phyloP scores from a whole-genome alignment of 53 echinoderm and acorn worm genomes.

The Temnopleurus reevesii region DNA sequence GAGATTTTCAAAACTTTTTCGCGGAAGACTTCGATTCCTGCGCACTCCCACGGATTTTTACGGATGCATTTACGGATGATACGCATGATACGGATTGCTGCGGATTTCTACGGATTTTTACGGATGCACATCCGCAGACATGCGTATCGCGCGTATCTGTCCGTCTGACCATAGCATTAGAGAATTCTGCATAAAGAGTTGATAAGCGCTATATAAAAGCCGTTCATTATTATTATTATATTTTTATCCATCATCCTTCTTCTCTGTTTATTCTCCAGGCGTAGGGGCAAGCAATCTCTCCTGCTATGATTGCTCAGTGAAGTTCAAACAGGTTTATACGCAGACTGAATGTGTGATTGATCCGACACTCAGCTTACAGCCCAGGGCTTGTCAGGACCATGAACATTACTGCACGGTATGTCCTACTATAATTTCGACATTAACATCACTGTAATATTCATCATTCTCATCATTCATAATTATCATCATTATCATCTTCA shows the following conservation, averaged over 20 bases:
- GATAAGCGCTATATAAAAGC: too few species aligned
- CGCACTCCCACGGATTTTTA: too few species aligned
- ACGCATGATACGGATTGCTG: too few species aligned
- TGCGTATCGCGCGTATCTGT: too few species aligned
- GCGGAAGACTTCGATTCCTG: too few species aligned
- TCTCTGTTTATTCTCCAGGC: background rate
- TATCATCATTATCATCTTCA: conserved; percentile 18
- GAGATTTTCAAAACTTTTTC: too few species aligned
- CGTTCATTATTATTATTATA: background rate
- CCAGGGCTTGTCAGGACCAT: conserved; percentile 16
- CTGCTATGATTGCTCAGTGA: conserved; percentile 40
- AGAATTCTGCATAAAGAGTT: too few species aligned
- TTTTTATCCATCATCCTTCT: background rate
- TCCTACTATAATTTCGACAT: too few species aligned
- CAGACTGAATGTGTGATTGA: conserved; percentile 28
- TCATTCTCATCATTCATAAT: conserved; percentile 43
- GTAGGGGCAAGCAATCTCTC: conserved; percentile 4
- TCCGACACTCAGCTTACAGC: background rate
- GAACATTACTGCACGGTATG: conserved; percentile 35
- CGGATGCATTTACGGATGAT: too few species aligned
- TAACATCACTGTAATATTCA: conserved; percentile 1
- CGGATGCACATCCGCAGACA: too few species aligned
- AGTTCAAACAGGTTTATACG: conserved; percentile 37
- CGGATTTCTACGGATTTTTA: too few species aligned
- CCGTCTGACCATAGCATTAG: too few species aligned